A percentile compares a stretch with the other conserved stretches of the same genome.
Conservation (phyloP, 2,888 invertebrate species). For the Choristoneura rosaceana region DNA sequence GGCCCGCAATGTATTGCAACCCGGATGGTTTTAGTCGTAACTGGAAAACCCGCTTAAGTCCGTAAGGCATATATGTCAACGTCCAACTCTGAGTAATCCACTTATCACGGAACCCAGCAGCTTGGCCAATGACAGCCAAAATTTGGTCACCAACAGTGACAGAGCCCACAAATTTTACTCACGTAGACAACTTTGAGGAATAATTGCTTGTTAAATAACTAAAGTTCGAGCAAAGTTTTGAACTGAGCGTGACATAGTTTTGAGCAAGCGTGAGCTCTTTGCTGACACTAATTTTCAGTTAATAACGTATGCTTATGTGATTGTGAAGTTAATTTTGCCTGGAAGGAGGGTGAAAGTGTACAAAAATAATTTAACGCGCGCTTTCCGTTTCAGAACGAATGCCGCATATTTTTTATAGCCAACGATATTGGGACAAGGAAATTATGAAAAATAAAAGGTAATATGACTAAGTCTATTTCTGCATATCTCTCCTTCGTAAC, state of each 20-base stretch:
- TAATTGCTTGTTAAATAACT: conserved; percentile 40
- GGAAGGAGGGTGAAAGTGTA: not conserved
- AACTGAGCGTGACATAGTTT: conserved; percentile 30
- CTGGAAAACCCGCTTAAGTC: not conserved
- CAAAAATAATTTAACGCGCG: too few relatives aligned
- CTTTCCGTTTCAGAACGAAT: too few relatives aligned
- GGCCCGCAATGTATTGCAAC: too few relatives aligned
- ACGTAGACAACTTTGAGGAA: conserved; percentile 49
- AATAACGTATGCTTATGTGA: not conserved
- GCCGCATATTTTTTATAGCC: too few relatives aligned
- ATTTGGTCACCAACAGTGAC: conserved; percentile 51
- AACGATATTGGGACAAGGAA: too few relatives aligned
- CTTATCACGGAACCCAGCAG: conserved; percentile 55
- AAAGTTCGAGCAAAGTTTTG: conserved; percentile 28
- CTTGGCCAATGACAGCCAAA: conserved; percentile 56
- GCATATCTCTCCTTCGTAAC: too few relatives aligned
- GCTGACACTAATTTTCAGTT: conserved; percentile 6
- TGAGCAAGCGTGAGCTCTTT: conserved; percentile 17
- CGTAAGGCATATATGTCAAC: conserved; percentile 54
- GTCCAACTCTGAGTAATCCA: conserved; percentile 61
- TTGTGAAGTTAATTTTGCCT: not conserved
- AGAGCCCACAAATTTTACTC: conserved; percentile 54
- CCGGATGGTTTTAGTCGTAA: too few relatives aligned
- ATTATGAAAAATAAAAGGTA: too few relatives aligned
- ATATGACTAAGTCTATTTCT: too few relatives aligned